These are phyloP conservation scores for Chymomyza procnemis DNA, from an alignment of 2,888 invertebrate species.

Conservation along the genomic window DNA sequence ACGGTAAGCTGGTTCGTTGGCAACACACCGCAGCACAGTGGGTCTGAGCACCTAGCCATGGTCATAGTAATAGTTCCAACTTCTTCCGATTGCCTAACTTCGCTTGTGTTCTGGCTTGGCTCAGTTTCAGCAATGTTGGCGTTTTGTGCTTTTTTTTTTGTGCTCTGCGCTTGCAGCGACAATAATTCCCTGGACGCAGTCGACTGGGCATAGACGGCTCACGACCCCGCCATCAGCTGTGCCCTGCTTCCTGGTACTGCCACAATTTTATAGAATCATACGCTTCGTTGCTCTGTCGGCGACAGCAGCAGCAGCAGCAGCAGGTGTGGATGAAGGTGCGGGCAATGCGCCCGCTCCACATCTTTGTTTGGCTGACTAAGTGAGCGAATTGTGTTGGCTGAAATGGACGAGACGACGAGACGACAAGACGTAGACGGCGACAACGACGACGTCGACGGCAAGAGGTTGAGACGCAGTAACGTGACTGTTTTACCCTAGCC, in stretches of 20 bases:
- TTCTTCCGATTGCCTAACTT: slow-evolving; percentile 4
- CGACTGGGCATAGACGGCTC: slow-evolving; percentile 4
- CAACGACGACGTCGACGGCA: no score
- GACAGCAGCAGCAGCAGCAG: slow-evolving; percentile 40
- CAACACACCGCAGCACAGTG: not conserved
- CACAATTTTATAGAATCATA: slow-evolving; percentile 67
- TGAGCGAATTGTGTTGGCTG: not conserved
- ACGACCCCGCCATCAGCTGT: not conserved
- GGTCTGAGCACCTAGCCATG: not conserved
- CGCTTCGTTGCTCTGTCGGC: slow-evolving; percentile 55
- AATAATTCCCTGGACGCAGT: slow-evolving; percentile 52
- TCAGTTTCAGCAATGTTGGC: slow-evolving; percentile 4
- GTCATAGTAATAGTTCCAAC: not conserved
- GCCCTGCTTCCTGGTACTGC: not conserved
- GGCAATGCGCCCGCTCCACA: not conserved
- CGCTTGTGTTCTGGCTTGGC: slow-evolving; percentile 1
- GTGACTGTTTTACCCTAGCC: slow-evolving; percentile 50
- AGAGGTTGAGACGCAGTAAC: no score
- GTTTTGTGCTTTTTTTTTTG: slow-evolving; percentile 16
- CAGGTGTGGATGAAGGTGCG: slow-evolving; percentile 14
- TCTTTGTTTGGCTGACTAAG: not conserved
- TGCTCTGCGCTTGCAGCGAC: slow-evolving; percentile 48
- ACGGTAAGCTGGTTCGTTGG: slow-evolving; percentile 42
- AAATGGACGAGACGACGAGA: not conserved
- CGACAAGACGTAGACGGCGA: no score